Percentiles rank a stretch among this genome's conserved stretches.
Evolutionary conservation across 2,113 vertebrate genomes (phyloP).

Genomic region (Pimephales promelas): DNA sequence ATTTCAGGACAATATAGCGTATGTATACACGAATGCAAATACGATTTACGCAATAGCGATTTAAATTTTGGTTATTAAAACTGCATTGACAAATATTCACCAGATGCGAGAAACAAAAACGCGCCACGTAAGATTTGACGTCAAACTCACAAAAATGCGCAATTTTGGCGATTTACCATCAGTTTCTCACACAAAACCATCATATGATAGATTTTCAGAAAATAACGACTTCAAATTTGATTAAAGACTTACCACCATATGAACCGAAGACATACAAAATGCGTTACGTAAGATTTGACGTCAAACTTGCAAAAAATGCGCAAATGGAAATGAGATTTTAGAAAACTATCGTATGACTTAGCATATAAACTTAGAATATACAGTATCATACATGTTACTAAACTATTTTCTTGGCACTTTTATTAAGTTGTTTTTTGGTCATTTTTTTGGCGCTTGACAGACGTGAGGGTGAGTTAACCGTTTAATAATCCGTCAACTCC

Average conservation of each 20-base stretch:
- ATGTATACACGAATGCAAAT: too few relatives aligned
- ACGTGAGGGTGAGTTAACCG: not conserved
- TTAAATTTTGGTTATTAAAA: not conserved
- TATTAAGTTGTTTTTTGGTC: too few relatives aligned
- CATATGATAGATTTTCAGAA: not conserved
- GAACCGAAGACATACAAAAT: too few relatives aligned
- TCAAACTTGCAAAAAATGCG: not conserved
- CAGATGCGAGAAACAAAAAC: not conserved
- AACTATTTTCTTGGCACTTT: not conserved
- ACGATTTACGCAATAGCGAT: not conserved
- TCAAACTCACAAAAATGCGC: not conserved
- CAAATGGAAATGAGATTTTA: not conserved
- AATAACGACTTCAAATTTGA: not conserved
- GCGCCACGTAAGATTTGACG: not conserved
- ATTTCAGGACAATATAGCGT: too few relatives aligned
- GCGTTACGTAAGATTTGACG: not conserved
- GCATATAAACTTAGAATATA: not conserved
- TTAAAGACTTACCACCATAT: not conserved
- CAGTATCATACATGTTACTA: not conserved
- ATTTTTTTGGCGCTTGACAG: not conserved
- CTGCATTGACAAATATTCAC: not conserved
- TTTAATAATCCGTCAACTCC: not conserved
- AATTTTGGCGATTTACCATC: not conserved
- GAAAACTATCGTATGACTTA: too few relatives aligned
- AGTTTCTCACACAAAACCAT: not conserved